Base-by-base conservation (phyloP, 2,888 invertebrate species). In the Heteromurus nitidus region DNA sequence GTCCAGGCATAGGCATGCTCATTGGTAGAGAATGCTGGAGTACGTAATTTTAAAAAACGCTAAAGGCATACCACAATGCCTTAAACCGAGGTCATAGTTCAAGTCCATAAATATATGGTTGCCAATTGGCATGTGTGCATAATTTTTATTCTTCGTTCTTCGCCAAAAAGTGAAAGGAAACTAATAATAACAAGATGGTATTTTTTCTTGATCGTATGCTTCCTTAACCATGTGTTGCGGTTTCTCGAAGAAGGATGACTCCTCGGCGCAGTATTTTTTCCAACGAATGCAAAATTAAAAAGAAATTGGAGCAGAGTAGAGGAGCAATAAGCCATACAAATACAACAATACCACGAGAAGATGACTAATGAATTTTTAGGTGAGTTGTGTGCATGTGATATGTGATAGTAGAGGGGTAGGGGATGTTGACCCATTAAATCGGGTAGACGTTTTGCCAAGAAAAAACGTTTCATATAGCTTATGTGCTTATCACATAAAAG, bases 171-270 rank as follows among this genome's bases (percentile, higher is more conserved):
- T 5, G 36, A 36, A 36, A 36, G 36, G 36, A 36, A 36, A 36
- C 13, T 36, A 36, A 5, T 36, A n/a, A n/a, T 36, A 9, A 36
- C 13, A 36, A 36, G n/a, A 47, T 13, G 16, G n/a, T 47, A 13
- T 9, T 47, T 5, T 47, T 47, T 47, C 3, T 47, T n/a, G 47
- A n/a, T 47, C n/a, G n/a, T 50, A 28, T 28, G 67, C 18, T 13
- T 64, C 18, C 50, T 20, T 50, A 67, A 47, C 67, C 50, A 67
- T 67, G 67, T 67, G 67, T 1, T 47, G 16, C 18, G 20, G 28
- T n/a, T 67, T 67, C 67, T 67, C 16, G 47, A 47, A 47, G 47
- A 67, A 50, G 22, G 31, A 67, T 67, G 67, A 67, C 67, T 44
- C 47, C 24, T 67, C 13, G 2, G 5, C 20, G n/a, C 47, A 67